A percentile compares a stretch with the other conserved stretches of the same genome.
Conservation (phyloP, 1,140 invertebrate species). For the Drosophila takahashii region DNA sequence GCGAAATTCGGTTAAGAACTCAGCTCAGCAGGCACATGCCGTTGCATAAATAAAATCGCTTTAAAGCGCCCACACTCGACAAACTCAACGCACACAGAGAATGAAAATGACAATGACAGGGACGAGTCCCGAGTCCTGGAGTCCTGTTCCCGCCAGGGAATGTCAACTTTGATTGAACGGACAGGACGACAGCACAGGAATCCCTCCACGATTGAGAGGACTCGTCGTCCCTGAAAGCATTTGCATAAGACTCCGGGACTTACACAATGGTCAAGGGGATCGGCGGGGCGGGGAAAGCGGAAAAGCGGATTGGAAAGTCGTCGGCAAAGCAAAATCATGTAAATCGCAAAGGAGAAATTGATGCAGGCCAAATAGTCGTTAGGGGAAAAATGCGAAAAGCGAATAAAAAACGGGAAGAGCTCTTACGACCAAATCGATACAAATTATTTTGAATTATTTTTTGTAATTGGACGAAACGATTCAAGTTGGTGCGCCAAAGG, state of each 20-base stretch:
- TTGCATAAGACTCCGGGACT: slow-evolving; percentile 68
- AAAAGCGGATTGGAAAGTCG: slow-evolving; percentile 35
- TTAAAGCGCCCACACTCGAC: slow-evolving; percentile 41
- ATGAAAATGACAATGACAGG: slow-evolving; percentile 37
- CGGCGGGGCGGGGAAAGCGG: not conserved
- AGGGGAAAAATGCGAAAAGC: not conserved
- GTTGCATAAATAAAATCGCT: slow-evolving; percentile 79
- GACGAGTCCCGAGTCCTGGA: slow-evolving; percentile 16
- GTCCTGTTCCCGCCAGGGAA: slow-evolving; percentile 41
- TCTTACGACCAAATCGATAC: slow-evolving; percentile 31
- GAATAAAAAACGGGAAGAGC: not conserved
- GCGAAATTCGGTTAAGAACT: slow-evolving; percentile 76
- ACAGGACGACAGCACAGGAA: slow-evolving; percentile 28
- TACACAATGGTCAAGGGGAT: slow-evolving; percentile 58
- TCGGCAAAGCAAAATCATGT: slow-evolving; percentile 44
- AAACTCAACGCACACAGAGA: slow-evolving; percentile 15
- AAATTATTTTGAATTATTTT: slow-evolving; percentile 40
- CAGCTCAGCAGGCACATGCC: slow-evolving; percentile 68
- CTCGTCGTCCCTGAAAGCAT: slow-evolving; percentile 35
- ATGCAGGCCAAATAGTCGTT: slow-evolving; percentile 36
- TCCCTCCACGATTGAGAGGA: slow-evolving; percentile 34
- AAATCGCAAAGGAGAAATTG: slow-evolving; percentile 39
- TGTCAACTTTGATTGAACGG: slow-evolving; percentile 76
- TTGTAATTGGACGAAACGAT: slow-evolving; percentile 14
- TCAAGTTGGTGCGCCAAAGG: slow-evolving; percentile 2